phyloP scores from a whole-genome alignment of 53 echinoderm and acorn worm genomes.

The Echinometra lucunter region DNA sequence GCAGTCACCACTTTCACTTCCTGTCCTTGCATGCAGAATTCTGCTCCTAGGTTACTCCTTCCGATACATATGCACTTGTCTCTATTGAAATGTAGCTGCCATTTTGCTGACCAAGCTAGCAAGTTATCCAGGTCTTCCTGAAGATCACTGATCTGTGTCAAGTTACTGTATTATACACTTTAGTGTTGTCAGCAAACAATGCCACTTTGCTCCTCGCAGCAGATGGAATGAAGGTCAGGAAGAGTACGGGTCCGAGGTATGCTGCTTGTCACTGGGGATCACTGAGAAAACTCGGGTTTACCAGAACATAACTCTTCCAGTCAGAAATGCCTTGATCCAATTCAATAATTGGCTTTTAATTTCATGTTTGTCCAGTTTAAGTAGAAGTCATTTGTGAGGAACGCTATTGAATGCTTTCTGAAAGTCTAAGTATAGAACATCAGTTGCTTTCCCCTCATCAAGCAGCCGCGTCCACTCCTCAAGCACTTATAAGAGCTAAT shows the following conservation, averaged over 20 bases:
- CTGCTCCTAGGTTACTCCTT: not conserved
- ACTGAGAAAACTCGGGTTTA: conserved; percentile 7
- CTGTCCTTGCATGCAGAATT: no score
- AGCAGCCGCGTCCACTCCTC: no score
- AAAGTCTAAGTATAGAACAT: no score
- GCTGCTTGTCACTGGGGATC: conserved; percentile 23
- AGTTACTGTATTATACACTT: not conserved
- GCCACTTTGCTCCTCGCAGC: not conserved
- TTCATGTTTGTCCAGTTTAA: no score
- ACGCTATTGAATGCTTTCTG: no score
- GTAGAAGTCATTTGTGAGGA: no score
- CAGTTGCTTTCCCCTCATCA: no score
- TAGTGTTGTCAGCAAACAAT: not conserved
- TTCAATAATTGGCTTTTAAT: no score
- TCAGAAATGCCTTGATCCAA: no score
- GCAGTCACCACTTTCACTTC: no score
- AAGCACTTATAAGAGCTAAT: no score
- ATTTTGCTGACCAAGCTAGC: not conserved
- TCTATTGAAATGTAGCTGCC: not conserved
- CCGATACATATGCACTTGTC: not conserved
- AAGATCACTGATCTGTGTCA: not conserved
- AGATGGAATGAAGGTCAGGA: conserved; percentile 62
- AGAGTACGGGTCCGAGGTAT: conserved; percentile 66
- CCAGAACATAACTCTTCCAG: conserved; percentile 5
- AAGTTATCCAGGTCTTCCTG: not conserved